Percentiles rank a stretch among this genome's conserved stretches.
Conservation (phyloP, 1,140 invertebrate genomes). For the Pygmarrhopalites habei region DNA sequence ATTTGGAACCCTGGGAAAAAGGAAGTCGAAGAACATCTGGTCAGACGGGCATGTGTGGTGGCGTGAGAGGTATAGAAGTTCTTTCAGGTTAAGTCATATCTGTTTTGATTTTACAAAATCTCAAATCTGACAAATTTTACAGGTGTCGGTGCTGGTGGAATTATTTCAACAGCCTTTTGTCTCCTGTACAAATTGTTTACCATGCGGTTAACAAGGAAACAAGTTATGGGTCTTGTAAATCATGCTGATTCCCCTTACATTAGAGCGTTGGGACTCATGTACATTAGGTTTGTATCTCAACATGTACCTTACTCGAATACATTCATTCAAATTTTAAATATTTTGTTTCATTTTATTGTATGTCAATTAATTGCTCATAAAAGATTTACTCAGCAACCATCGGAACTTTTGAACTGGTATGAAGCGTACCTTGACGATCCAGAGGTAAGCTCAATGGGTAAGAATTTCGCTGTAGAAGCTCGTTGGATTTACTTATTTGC, state of each 20-base stretch:
- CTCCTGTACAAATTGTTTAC: conserved; percentile 98
- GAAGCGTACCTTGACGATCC: conserved; percentile 91
- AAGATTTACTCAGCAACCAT: conserved; percentile 92
- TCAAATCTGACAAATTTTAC: no score
- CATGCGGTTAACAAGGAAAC: conserved; percentile 89
- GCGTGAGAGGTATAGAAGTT: no score
- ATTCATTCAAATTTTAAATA: no score
- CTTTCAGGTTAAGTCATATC: no score
- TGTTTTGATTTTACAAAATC: not conserved
- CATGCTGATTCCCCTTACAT: conserved; percentile 97
- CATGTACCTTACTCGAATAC: no score
- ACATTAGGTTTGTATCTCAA: conserved; percentile 60
- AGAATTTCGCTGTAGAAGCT: no score
- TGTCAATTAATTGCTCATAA: conserved; percentile 74
- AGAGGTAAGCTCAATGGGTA: conserved; percentile 55
- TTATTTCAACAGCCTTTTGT: conserved; percentile 96
- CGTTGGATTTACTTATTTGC: conserved; percentile 12
- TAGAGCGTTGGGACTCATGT: conserved; percentile 92
- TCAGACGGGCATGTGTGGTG: conserved; percentile 90
- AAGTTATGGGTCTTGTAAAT: conserved; percentile 89
- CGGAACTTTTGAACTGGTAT: conserved; percentile 94
- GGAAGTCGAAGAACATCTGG: conserved; percentile 90
- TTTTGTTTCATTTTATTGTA: no score
- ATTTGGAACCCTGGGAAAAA: conserved; percentile 99
- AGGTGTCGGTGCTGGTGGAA: conserved; percentile 85